Conservation (phyloP, 2,797 vertebrate genomes). For the Xenentodon cancila region DNA sequence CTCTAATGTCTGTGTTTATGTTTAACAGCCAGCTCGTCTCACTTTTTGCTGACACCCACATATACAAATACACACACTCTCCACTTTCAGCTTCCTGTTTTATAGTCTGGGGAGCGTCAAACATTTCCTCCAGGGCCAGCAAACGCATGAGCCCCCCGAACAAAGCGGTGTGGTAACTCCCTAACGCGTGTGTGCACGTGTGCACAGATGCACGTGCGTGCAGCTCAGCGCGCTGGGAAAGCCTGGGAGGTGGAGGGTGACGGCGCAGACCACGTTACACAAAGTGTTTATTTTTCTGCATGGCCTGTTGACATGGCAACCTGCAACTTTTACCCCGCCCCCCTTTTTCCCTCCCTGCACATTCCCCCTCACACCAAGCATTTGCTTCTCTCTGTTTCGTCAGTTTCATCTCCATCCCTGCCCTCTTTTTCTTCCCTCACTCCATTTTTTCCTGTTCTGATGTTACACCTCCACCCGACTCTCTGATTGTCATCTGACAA, state of each 20-base stretch:
- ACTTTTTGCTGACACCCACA: slow-evolving; percentile 51
- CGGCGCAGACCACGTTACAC: slow-evolving; percentile 43
- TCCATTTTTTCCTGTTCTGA: background rate
- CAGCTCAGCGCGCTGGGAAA: slow-evolving; percentile 15
- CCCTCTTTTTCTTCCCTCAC: background rate
- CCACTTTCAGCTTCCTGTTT: slow-evolving; percentile 73
- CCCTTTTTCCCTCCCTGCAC: slow-evolving; percentile 12
- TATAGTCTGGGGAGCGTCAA: slow-evolving; percentile 69
- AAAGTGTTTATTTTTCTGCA: slow-evolving; percentile 74
- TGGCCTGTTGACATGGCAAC: slow-evolving; percentile 68
- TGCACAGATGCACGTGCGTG: slow-evolving; percentile 13
- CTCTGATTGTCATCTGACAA: slow-evolving; percentile 76
- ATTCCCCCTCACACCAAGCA: slow-evolving; percentile 39
- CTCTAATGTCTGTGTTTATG: slow-evolving; percentile 52
- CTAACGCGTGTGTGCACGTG: slow-evolving; percentile 8
- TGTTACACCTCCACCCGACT: slow-evolving; percentile 51
- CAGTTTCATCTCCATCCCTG: background rate
- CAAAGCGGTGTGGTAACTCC: slow-evolving; percentile 46
- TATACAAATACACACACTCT: slow-evolving; percentile 1
- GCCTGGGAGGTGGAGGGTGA: slow-evolving; percentile 57
- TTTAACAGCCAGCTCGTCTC: slow-evolving; percentile 49
- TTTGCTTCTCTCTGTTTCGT: slow-evolving; percentile 39
- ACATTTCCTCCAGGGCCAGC: slow-evolving; percentile 66
- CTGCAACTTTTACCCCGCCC: slow-evolving; percentile 37
- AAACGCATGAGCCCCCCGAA: slow-evolving; percentile 47